A percentile compares a stretch with the other conserved stretches of the same genome.
Conservation (phyloP, 2,888 invertebrate species). For the Conistra vaccinii region DNA sequence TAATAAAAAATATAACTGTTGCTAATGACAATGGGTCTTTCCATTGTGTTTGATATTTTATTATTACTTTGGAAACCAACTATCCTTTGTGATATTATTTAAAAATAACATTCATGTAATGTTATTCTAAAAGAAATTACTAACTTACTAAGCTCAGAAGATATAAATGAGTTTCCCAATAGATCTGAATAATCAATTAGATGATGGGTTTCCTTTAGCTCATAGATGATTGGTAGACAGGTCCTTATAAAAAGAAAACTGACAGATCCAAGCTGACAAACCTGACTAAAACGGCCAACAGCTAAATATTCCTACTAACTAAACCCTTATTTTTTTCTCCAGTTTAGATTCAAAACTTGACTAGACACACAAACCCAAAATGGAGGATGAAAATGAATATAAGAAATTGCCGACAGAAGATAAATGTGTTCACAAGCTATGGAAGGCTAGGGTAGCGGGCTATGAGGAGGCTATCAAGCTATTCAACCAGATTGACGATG, state of each 20-base stretch:
- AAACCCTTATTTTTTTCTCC: not conserved
- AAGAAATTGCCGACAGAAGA: conserved; percentile 97
- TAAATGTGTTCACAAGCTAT: conserved; percentile 97
- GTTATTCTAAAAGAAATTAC: not conserved
- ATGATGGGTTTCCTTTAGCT: not conserved
- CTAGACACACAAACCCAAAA: conserved; percentile 78
- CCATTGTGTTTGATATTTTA: not conserved
- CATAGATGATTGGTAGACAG: not conserved
- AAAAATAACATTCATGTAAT: not conserved
- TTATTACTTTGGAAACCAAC: not conserved
- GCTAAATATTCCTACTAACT: not conserved
- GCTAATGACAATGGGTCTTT: too few relatives aligned
- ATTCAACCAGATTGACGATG: conserved; percentile 96
- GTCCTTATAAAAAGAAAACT: not conserved
- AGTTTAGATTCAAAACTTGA: conserved; percentile 65
- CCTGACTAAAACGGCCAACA: not conserved
- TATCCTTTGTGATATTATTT: not conserved
- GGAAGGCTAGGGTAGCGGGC: conserved; percentile 98
- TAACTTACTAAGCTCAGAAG: not conserved
- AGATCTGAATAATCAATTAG: not conserved
- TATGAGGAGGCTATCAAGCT: conserved; percentile 98
- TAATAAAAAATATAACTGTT: too few relatives aligned
- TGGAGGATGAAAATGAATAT: conserved; percentile 97
- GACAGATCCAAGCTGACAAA: not conserved
- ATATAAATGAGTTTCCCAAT: not conserved